Conservation (phyloP, 2,113 vertebrate species). For the Eulacestoma nigropectus region DNA sequence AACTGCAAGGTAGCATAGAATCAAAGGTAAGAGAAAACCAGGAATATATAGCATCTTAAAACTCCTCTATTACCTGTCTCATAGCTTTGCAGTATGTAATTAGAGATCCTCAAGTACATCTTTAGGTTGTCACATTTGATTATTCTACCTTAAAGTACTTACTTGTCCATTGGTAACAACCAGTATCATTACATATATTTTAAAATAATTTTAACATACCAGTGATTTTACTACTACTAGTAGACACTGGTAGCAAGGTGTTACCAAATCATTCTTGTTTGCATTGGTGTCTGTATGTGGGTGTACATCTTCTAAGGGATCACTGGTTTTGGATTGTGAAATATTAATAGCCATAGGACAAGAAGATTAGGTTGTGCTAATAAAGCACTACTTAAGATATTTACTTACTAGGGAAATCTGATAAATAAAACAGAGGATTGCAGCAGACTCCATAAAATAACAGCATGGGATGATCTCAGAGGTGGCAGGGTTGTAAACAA, state of each 20-base stretch:
- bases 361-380: not conserved
- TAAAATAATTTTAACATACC: not conserved
- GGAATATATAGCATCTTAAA: not conserved
- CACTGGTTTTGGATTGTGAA: not conserved
- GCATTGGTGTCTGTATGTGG: not conserved
- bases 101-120: not conserved
- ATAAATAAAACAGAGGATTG: not conserved
- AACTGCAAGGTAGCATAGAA: not conserved
- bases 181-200: not conserved
- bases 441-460: not conserved
- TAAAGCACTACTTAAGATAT: not conserved
- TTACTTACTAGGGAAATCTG: not conserved
- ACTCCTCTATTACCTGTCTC: not conserved
- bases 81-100: not conserved
- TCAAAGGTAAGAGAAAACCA: not conserved
- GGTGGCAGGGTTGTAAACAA: not conserved
- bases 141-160: not conserved
- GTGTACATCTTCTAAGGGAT: not conserved
- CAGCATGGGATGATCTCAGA: not conserved
- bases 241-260: not conserved
- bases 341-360: not conserved
- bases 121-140: not conserved
- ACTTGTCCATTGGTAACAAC: not conserved
- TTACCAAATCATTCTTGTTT: not conserved
- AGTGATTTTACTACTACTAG: not conserved